Percentiles rank a stretch among this genome's conserved stretches.
These are phyloP conservation scores for Rattus norvegicus DNA, from an alignment of 2,113 vertebrate species.

Conservation along the genomic window GRCr8 NC_086034.1:52278501-52279000, in stretches of 20 bases:
- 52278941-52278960: background rate
- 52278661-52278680: conserved; percentile 30
- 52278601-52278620: background rate
- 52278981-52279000: background rate
- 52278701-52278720: background rate
- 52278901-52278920: background rate
- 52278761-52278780: conserved; percentile 17
- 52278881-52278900: background rate
- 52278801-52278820: conserved; percentile 12
- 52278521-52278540: background rate
- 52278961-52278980: conserved; percentile 3
- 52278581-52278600: background rate
- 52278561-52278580: background rate
- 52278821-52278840: background rate
- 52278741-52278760: conserved; percentile 33
- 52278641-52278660: conserved; percentile 10
- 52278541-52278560: background rate
- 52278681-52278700: conserved; percentile 48
- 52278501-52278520: background rate
- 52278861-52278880: background rate
- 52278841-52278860: background rate
- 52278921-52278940: background rate
- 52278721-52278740: conserved; percentile 37
- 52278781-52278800: conserved; percentile 30
- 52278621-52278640: background rate